These are phyloP conservation scores for Hydrolagus affinis DNA, from an alignment of 2,113 vertebrate genomes.

Conservation along the genomic window DNA sequence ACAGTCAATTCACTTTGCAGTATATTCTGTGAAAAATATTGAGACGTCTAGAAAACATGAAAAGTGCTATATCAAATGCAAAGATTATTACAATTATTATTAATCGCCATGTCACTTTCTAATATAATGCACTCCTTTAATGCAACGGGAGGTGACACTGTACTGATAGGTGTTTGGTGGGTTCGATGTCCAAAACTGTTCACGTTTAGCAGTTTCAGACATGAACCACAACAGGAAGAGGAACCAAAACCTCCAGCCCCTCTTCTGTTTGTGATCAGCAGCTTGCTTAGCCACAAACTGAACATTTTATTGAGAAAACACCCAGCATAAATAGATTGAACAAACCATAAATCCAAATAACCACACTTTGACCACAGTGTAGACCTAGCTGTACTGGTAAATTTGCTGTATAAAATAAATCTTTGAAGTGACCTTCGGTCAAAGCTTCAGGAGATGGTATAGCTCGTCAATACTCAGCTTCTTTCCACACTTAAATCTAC, in stretches of 20 bases:
- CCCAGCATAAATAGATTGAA: constrained; percentile 36
- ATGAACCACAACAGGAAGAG: constrained; percentile 41
- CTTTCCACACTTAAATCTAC: not conserved
- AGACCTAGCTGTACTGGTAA: constrained; percentile 1
- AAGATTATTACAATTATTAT: too few species aligned
- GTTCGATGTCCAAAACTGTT: not conserved
- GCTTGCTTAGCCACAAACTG: constrained; percentile 38
- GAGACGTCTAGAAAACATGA: too few species aligned
- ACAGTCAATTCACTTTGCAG: too few species aligned
- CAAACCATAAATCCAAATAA: constrained; percentile 36
- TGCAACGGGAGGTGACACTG: not conserved
- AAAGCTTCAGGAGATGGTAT: not conserved
- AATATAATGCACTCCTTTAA: too few species aligned
- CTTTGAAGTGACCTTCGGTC: not conserved
- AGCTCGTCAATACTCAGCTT: not conserved
- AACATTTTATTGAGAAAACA: constrained; percentile 35
- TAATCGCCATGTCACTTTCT: too few species aligned
- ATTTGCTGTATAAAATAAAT: constrained; percentile 11
- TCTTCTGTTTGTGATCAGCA: constrained; percentile 32
- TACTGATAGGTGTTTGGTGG: not conserved
- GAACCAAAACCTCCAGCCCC: constrained; percentile 39
- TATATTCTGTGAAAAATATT: too few species aligned
- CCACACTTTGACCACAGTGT: not conserved
- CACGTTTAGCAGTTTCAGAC: constrained; percentile 40
- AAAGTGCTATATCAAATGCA: too few species aligned